phyloP scores from a whole-genome alignment of 2,888 invertebrate species.

The Rutpela maculata region DNA sequence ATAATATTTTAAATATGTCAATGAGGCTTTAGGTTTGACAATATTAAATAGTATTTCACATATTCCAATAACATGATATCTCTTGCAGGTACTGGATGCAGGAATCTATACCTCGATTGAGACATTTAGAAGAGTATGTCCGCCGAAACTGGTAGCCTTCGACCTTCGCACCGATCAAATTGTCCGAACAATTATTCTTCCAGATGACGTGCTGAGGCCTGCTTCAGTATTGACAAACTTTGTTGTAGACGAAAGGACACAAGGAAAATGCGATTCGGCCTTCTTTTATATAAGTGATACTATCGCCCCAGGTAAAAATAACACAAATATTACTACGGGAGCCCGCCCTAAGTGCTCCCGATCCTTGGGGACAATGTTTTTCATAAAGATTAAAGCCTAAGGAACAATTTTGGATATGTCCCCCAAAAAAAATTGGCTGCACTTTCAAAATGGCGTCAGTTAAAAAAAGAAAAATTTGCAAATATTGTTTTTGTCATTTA shows the following conservation, averaged over 20 bases:
- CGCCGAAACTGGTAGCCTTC: conserved; percentile 88
- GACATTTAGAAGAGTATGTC: conserved; percentile 81
- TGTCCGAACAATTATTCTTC: conserved; percentile 84
- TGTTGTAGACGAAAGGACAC: conserved; percentile 83
- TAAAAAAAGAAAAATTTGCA: too few relatives aligned
- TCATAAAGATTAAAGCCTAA: too few relatives aligned
- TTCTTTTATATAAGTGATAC: conserved; percentile 89
- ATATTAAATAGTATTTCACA: too few relatives aligned
- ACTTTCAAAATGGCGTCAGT: too few relatives aligned
- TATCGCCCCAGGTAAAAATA: conserved; percentile 81
- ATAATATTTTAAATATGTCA: too few relatives aligned
- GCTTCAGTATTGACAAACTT: conserved; percentile 87
- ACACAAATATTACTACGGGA: too few relatives aligned
- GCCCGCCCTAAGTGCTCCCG: too few relatives aligned
- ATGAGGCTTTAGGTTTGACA: too few relatives aligned
- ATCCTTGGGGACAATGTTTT: too few relatives aligned
- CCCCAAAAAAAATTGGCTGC: too few relatives aligned
- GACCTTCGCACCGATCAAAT: conserved; percentile 84
- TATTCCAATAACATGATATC: neutral
- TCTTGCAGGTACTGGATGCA: conserved; percentile 86
- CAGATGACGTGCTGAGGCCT: conserved; percentile 83
- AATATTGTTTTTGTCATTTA: too few relatives aligned
- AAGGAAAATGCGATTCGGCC: conserved; percentile 83
- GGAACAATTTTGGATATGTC: too few relatives aligned
- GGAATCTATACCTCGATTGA: conserved; percentile 84